Base-by-base conservation (phyloP, 2,113 vertebrate species). In the Andinoacara biseriatus region DNA sequence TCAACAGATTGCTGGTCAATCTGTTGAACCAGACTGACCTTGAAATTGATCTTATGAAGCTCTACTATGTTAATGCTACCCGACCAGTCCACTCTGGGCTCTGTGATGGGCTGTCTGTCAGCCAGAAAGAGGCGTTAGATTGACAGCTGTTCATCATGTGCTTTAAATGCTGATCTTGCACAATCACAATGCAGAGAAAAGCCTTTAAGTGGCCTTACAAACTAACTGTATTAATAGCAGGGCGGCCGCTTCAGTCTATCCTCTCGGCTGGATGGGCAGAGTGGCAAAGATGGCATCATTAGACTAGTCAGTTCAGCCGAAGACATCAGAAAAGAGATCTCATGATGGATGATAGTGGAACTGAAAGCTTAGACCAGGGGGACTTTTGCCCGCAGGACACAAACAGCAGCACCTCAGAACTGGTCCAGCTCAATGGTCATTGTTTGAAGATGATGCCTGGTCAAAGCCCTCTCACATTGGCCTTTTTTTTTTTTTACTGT, bases 261-360 rank as follows among this genome's bases (percentile, higher is more conserved):
- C 22, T 43, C 76, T 54, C 40, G 43, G 72, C 33, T 72, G 58
- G 75, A 35, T 26, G 7, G 69, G 54, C 87, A 63, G 84, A 83
- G 80, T 14, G 81, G 52, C 74, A 74, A 65, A 78, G 74, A 78
- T 46, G 72, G 85, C 84, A 76, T 92, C 87, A 83, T 89, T 85
- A 72, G 67, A 72, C 46, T 31, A 58, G 77, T 82, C 58, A n/a
- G 49, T 78, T 87, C 84, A 87, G 62, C 58, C 63, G 2, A 56
- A 89, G 78, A 87, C 89, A 57, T 78, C 78, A 35, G 3, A 84
- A 87, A 91, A 91, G 69, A 85, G 89, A 91, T 89, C 83, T 92
- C 62, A 91, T 91, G 90, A 86, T 74, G 83, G 87, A 89, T 7
- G 67, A 63, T 63, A 84, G 83, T 7, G 60, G 40, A 43, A 52